These are phyloP conservation scores for Tylochromis polylepis DNA, from an alignment of 2,113 vertebrate species.

Conservation along the genomic window DNA sequence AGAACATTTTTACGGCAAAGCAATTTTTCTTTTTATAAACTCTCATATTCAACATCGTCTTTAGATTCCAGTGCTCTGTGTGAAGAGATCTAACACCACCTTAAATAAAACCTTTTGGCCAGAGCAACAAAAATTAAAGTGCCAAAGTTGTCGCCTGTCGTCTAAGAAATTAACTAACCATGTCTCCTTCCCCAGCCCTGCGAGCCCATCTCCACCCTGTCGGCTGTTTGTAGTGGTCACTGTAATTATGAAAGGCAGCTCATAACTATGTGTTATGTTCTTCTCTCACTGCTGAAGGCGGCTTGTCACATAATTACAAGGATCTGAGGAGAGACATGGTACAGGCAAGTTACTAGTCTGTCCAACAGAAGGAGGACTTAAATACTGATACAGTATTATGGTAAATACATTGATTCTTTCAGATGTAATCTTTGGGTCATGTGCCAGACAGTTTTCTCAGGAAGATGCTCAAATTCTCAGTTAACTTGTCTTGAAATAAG, in stretches of 20 bases:
- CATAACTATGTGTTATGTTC: constrained; percentile 17
- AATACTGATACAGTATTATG: not conserved
- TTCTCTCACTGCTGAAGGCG: not conserved
- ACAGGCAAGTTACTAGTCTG: not conserved
- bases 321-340: not conserved
- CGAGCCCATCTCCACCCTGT: constrained; percentile 43
- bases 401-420: not conserved
- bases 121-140: constrained; percentile 9
- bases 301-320: constrained; percentile 7
- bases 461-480: not conserved
- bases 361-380: not conserved
- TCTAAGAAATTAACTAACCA: constrained; percentile 55
- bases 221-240: constrained; percentile 55
- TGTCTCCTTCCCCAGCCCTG: constrained; percentile 48
- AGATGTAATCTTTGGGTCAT: not conserved
- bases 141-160: constrained; percentile 31
- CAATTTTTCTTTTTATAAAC: not conserved
- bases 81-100: not conserved
- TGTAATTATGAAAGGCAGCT: constrained; percentile 49
- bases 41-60: not conserved
- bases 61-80: not conserved
- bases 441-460: not conserved
- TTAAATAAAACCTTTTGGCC: not conserved
- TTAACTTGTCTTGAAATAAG: not conserved
- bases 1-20: not conserved